These are phyloP conservation scores for Agrotis segetum DNA, from an alignment of 2,888 invertebrate genomes.

Conservation along the genomic window DNA sequence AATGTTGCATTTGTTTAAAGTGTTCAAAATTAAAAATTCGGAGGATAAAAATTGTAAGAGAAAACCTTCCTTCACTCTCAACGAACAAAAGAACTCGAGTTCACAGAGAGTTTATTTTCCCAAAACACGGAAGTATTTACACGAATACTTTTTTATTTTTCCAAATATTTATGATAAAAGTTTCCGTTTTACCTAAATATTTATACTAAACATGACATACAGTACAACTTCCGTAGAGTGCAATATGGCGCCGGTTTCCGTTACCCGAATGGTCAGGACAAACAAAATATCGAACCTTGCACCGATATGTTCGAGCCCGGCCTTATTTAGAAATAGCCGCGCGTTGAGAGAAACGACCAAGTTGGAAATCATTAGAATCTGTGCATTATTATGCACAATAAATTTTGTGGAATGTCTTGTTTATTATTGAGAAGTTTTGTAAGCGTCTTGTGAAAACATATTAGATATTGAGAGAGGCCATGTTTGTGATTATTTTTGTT, in stretches of 20 bases:
- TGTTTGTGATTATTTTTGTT: conserved; percentile 7
- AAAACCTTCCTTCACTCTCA: not conserved
- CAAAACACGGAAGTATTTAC: conserved; percentile 42
- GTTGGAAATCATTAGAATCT: conserved; percentile 44
- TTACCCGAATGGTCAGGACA: conserved; percentile 75
- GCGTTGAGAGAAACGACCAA: conserved; percentile 56
- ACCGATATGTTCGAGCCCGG: conserved; percentile 72
- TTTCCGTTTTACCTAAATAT: conserved; percentile 51
- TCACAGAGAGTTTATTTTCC: conserved; percentile 16
- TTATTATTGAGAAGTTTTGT: conserved; percentile 11
- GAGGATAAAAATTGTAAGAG: not conserved
- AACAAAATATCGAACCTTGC: conserved; percentile 77
- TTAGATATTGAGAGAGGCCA: not conserved
- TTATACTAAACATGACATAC: conserved; percentile 52
- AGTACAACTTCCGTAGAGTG: conserved; percentile 65
- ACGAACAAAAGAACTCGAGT: not conserved
- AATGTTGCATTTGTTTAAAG: not conserved
- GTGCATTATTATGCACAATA: conserved; percentile 25
- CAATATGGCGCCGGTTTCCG: conserved; percentile 70
- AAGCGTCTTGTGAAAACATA: conserved; percentile 6
- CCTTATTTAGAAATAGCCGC: conserved; percentile 76
- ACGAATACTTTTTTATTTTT: conserved; percentile 35
- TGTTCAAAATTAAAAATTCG: not conserved
- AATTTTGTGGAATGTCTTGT: conserved; percentile 23
- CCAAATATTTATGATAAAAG: conserved; percentile 49